Evolutionary conservation across 2,113 vertebrate genomes (phyloP), one percentile per base, ranked within the genome.

Genomic region (Oryzias curvinotus): DNA sequence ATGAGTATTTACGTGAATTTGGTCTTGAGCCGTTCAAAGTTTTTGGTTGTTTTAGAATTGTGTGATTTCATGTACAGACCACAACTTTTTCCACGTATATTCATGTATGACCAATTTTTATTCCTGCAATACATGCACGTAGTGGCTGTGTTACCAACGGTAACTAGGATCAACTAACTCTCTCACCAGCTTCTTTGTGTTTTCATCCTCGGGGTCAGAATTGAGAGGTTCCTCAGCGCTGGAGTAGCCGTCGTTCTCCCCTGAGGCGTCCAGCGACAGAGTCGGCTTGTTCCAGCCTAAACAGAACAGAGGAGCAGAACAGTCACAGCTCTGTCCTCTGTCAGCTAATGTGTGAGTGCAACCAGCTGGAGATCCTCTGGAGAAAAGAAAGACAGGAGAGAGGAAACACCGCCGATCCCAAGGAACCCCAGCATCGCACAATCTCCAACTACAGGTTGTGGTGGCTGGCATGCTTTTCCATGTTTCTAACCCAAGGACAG

Each of bases 121-220:
- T 23, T 23, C 21, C 21, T 23, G 21, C 21, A 23, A 23, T 23
- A 23, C 21, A 23, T 3, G 21, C 21, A 23, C 21, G 2, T 23
- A 23, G 21, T 23, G 3, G 21, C 21, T 0, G 21, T 23, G 21
- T 23, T 2, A 23, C 21, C 21, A 12, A 36, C 8, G 8, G 8
- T 36, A 13, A 13, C 36, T 36, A 10, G 36, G 36, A 36, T 12
- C 2, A 10, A 36, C 1, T 10, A 36, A 36, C 36, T 12, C 8
- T 36, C 90, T 91, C 90, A 98, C 97, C 94, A 97, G 92, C 77
- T 96, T 98, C 75, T 91, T 92, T 45, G 84, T 88, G 56, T 58
- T 88, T 41, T 97, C 96, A 0, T 98, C 97, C 79, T 99, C 97
- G 0, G 92, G 93, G 64, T 99, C 97, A 0, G 97, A 99, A 85